These are phyloP conservation scores for Sciaenops ocellatus DNA, from an alignment of 2,797 vertebrate genomes.

Conservation along the genomic window DNA sequence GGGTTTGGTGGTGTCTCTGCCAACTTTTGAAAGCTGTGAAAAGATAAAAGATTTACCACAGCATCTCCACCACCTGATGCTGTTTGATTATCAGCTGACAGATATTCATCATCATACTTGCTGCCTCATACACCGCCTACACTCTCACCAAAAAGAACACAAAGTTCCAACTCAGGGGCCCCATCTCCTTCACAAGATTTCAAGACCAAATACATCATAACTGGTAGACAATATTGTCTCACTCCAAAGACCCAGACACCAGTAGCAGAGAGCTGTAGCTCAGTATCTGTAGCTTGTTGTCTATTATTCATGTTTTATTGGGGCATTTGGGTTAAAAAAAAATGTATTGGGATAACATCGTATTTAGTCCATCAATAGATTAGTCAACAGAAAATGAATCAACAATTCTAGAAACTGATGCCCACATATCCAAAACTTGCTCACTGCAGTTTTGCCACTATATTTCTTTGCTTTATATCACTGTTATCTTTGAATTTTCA, in stretches of 20 bases:
- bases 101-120: background rate
- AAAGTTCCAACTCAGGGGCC: background rate
- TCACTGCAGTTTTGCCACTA: no score
- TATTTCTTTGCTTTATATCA: no score
- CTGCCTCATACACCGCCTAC: no score
- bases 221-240: background rate
- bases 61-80: background rate
- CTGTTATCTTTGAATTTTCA: no score
- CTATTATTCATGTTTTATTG: background rate
- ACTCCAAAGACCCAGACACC: no score
- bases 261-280: background rate
- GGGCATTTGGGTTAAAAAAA: no score
- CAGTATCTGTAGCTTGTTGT: background rate
- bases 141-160: background rate
- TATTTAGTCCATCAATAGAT: no score
- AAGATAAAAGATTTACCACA: background rate
- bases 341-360: no score
- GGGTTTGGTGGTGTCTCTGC: background rate
- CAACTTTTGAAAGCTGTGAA: background rate
- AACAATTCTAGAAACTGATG: no score
- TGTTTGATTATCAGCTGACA: conserved; percentile 3
- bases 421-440: no score
- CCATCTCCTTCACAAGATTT: background rate
- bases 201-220: background rate
- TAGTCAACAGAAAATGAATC: no score